These are phyloP conservation scores for Ibycter americanus DNA, from an alignment of 2,797 vertebrate species.

Conservation along the genomic window DNA sequence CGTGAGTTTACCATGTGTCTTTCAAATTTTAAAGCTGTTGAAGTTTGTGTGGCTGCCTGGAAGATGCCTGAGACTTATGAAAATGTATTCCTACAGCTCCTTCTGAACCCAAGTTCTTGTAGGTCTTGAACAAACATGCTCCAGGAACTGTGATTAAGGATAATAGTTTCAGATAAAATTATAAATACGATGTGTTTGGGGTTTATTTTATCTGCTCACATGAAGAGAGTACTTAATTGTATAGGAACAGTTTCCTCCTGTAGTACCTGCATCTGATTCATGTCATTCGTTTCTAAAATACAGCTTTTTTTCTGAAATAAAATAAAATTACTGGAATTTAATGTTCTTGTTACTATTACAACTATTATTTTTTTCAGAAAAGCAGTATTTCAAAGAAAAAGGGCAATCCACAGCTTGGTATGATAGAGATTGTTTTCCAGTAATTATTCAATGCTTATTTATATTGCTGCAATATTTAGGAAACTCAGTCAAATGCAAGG, in stretches of 20 bases:
- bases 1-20: neutral
- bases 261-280: neutral
- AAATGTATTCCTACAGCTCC: neutral
- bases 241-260: neutral
- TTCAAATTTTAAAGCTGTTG: neutral
- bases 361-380: neutral
- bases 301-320: neutral
- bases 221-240: neutral
- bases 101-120: neutral
- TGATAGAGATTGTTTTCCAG: neutral
- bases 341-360: neutral
- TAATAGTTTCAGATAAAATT: neutral
- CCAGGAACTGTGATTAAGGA: neutral
- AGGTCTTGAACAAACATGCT: neutral
- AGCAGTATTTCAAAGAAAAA: neutral
- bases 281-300: neutral
- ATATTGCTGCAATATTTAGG: neutral
- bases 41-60: neutral
- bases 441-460: neutral
- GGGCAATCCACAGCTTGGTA: neutral
- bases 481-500: neutral
- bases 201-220: neutral
- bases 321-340: neutral
- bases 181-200: neutral
- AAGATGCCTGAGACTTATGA: neutral